A percentile compares a stretch with the other conserved stretches of the same genome.
Conservation (phyloP, 2,113 vertebrate species). For the Mobula hypostoma region DNA sequence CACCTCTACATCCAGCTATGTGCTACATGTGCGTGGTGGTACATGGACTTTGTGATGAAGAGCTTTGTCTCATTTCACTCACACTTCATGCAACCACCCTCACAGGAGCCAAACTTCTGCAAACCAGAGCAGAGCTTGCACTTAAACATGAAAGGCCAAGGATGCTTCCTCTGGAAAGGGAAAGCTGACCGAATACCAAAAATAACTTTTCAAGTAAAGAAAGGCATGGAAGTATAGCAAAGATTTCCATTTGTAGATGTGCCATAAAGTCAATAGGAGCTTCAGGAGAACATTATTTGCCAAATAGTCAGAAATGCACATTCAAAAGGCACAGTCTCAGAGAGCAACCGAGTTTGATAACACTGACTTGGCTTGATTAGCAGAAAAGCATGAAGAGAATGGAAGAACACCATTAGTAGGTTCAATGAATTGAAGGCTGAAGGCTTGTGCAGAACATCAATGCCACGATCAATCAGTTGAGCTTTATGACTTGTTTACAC, state of each 20-base stretch:
- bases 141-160: no score
- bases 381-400: not conserved
- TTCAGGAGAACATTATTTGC: not conserved
- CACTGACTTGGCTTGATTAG: not conserved
- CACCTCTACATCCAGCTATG: not conserved
- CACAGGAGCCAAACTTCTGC: not conserved
- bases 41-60: not conserved
- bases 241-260: not conserved
- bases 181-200: no score
- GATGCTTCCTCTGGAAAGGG: no score
- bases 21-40: not conserved
- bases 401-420: not conserved
- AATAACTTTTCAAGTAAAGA: no score
- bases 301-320: not conserved
- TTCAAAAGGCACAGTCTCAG: not conserved
- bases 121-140: not conserved
- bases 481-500: no score
- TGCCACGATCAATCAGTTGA: no score
- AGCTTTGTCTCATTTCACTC: not conserved
- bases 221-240: no score
- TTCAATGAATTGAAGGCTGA: not conserved
- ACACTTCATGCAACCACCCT: no score
- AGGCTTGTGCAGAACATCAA: no score
- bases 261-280: not conserved
- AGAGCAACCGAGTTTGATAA: not conserved